Conservation (phyloP, 2,113 vertebrate genomes). For the Oryzias melastigma region DNA sequence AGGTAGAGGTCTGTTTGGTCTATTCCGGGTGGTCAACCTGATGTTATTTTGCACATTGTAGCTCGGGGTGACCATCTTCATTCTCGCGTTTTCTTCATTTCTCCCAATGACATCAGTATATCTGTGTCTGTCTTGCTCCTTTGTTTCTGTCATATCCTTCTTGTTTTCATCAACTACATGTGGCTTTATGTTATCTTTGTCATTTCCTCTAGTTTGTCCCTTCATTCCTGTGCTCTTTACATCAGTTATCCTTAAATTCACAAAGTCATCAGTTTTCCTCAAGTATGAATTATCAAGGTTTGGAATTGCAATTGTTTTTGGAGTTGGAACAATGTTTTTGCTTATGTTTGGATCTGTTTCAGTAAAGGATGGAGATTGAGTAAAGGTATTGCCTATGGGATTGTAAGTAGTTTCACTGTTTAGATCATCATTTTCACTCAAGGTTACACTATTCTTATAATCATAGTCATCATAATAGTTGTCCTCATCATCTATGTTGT, state of each 20-base stretch:
- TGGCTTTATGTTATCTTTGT: not conserved
- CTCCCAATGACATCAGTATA: conserved; percentile 1
- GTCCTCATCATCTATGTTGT: conserved; percentile 30
- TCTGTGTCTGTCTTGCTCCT: conserved; percentile 11
- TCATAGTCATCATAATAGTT: conserved; percentile 49
- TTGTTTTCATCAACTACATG: conserved; percentile 2
- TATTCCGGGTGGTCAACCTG: conserved; percentile 28
- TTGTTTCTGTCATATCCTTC: not conserved
- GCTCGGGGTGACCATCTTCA: conserved; percentile 13
- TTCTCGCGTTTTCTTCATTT: conserved; percentile 13
- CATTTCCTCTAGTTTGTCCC: conserved; percentile 14
- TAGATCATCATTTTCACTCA: conserved; percentile 29
- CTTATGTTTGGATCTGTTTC: conserved; percentile 4
- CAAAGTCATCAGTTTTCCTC: conserved; percentile 1
- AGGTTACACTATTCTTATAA: conserved; percentile 23
- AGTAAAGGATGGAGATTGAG: conserved; percentile 13
- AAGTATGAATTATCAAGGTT: conserved; percentile 18
- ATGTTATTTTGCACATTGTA: conserved; percentile 14
- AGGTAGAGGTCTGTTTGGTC: conserved; percentile 9
- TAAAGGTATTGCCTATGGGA: conserved; percentile 11
- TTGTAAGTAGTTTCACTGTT: conserved; percentile 17
- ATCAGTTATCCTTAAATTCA: not conserved
- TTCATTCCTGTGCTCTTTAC: not conserved
- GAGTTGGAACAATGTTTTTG: conserved; percentile 15
- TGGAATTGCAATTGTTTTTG: conserved; percentile 16